Percentiles rank a stretch among this genome's conserved stretches.
phyloP scores from a whole-genome alignment of 2,797 vertebrate species.

The Chaunax sp. region DNA sequence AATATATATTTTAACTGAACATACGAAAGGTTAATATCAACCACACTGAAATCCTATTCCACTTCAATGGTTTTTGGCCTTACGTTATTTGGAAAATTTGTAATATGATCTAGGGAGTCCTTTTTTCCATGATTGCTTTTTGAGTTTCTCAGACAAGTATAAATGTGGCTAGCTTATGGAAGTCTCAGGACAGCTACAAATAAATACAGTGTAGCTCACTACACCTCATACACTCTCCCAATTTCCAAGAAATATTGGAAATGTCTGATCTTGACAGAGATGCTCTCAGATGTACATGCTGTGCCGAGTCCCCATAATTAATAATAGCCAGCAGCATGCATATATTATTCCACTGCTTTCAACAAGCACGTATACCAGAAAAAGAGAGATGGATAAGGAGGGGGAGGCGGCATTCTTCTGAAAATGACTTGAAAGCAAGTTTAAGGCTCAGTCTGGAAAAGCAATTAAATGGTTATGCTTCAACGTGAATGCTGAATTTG shows the following conservation, averaged over 20 bases:
- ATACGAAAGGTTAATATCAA: constrained; percentile 41
- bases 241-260: constrained; percentile 81
- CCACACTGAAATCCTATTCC: constrained; percentile 58
- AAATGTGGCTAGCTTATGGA: constrained; percentile 77
- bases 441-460: constrained; percentile 76
- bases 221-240: constrained; percentile 45
- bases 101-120: constrained; percentile 70
- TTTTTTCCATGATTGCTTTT: constrained; percentile 78
- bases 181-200: constrained; percentile 82
- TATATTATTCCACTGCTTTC: constrained; percentile 77
- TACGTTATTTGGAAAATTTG: constrained; percentile 68
- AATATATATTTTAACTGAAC: constrained; percentile 19
- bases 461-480: constrained; percentile 74
- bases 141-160: constrained; percentile 84
- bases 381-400: constrained; percentile 65
- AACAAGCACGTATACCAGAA: constrained; percentile 60
- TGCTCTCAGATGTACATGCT: constrained; percentile 68
- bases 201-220: constrained; percentile 75
- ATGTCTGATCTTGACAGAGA: constrained; percentile 69
- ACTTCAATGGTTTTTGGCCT: constrained; percentile 50
- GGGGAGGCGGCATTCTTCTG: constrained; percentile 58
- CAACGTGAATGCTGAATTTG: constrained; percentile 64
- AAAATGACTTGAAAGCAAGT: constrained; percentile 63
- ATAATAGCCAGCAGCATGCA: constrained; percentile 75
- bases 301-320: constrained; percentile 71